These are phyloP conservation scores for Pachypanchax playfairii DNA, from an alignment of 2,113 vertebrate species.

Conservation along the genomic window DNA sequence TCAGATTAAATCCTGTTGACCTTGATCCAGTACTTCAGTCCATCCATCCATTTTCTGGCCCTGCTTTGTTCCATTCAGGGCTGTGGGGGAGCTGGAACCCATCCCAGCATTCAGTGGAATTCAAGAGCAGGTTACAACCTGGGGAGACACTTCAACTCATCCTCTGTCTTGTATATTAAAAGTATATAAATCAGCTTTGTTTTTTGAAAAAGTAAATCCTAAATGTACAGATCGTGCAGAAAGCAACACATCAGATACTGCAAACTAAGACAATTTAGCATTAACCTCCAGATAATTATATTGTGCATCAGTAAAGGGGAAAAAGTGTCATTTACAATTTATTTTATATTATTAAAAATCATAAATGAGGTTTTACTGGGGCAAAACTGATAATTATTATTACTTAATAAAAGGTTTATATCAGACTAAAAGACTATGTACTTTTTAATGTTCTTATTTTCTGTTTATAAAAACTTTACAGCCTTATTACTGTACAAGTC, in stretches of 20 bases:
- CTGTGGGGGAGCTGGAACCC: not conserved
- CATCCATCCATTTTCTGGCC: not conserved
- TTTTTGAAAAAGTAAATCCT: no score
- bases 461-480: not conserved
- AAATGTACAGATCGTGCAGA: no score
- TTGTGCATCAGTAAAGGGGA: no score
- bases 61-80: not conserved
- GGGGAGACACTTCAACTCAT: not conserved
- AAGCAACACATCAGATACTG: no score
- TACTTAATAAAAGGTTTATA: no score
- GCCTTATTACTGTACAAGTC: slow-evolving; percentile 3
- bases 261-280: not conserved
- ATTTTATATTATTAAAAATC: not conserved
- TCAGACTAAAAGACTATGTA: not conserved
- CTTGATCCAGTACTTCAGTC: not conserved
- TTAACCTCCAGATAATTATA: no score
- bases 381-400: no score
- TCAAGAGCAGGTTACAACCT: not conserved
- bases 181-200: no score
- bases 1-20: not conserved
- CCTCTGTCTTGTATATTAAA: not conserved
- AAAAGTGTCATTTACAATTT: not conserved
- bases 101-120: not conserved
- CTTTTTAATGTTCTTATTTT: slow-evolving; percentile 5
- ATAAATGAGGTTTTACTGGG: not conserved